Evolutionary conservation across 2,888 invertebrate species (phyloP).

Genomic region (Pimpla rufipes): DNA sequence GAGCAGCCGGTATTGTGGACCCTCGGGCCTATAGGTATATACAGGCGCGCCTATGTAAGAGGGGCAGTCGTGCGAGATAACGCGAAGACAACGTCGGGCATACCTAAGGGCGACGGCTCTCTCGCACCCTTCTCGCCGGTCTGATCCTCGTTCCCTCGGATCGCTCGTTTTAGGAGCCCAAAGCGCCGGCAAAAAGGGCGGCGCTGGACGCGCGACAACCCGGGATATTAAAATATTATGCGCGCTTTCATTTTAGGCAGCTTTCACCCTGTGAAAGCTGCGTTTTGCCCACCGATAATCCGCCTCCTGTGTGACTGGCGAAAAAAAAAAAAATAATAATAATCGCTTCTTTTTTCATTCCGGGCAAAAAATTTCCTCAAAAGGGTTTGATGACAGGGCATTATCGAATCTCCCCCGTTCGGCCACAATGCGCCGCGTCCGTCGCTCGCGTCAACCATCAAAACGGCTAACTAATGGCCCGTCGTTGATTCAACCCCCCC

Average conservation of each 20-base stretch:
- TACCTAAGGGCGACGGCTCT: constrained; percentile 73
- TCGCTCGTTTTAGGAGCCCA: constrained; percentile 55
- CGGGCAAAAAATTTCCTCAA: constrained; percentile 59
- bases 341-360: constrained; percentile 50
- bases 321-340: constrained; percentile 60
- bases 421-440: constrained; percentile 54
- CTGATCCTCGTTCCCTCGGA: constrained; percentile 63
- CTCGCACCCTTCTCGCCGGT: constrained; percentile 47
- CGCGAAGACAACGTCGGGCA: constrained; percentile 76
- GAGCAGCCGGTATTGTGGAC: constrained; percentile 40
- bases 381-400: constrained; percentile 69
- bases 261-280: constrained; percentile 41
- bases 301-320: not conserved
- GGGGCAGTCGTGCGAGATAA: constrained; percentile 79
- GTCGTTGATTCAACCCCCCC: constrained; percentile 66
- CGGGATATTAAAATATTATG: constrained; percentile 80
- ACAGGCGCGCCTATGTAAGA: constrained; percentile 67
- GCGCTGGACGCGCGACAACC: constrained; percentile 79
- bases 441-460: constrained; percentile 61
- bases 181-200: constrained; percentile 33
- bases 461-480: constrained; percentile 70
- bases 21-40: constrained; percentile 22
- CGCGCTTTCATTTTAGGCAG: constrained; percentile 53
- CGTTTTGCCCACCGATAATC: constrained; percentile 39
- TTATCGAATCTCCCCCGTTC: constrained; percentile 60